A percentile compares a stretch with the other conserved stretches of the same genome.
These are phyloP conservation scores for Aspidiotus destructor DNA, from an alignment of 2,888 invertebrate genomes.

Conservation along the genomic window DNA sequence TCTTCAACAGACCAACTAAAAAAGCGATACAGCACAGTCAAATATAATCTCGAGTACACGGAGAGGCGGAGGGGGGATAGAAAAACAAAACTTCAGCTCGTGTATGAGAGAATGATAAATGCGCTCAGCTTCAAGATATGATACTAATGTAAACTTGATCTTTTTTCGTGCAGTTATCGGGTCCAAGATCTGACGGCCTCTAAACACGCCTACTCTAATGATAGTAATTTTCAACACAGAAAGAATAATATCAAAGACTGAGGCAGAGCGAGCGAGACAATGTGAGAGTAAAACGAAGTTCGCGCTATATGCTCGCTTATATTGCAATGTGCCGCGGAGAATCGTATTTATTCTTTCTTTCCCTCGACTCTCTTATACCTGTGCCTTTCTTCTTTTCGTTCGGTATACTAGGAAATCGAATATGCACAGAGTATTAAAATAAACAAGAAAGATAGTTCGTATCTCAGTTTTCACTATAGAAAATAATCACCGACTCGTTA, in stretches of 20 bases:
- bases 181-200: constrained; percentile 31
- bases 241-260: constrained; percentile 3
- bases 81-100: not conserved
- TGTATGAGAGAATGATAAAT: constrained; percentile 26
- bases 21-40: not conserved
- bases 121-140: constrained; percentile 24
- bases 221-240: constrained; percentile 29
- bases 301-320: not conserved
- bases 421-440: constrained; percentile 29
- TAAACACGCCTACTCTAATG: constrained; percentile 30
- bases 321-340: constrained; percentile 22
- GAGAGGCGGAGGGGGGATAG: too few relatives aligned
- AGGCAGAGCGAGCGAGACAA: not conserved
- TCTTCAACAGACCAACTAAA: not conserved
- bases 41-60: not conserved
- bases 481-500: constrained; percentile 23
- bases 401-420: constrained; percentile 27
- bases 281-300: not conserved
- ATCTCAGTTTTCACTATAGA: not conserved
- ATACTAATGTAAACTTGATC: constrained; percentile 33
- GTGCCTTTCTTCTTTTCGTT: constrained; percentile 10
- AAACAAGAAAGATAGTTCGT: constrained; percentile 27
- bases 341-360: constrained; percentile 11
- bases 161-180: constrained; percentile 32
- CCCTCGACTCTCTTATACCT: constrained; percentile 17